phyloP scores from a whole-genome alignment of 1,140 invertebrate species.

The Zaprionus tsacasi region DNA sequence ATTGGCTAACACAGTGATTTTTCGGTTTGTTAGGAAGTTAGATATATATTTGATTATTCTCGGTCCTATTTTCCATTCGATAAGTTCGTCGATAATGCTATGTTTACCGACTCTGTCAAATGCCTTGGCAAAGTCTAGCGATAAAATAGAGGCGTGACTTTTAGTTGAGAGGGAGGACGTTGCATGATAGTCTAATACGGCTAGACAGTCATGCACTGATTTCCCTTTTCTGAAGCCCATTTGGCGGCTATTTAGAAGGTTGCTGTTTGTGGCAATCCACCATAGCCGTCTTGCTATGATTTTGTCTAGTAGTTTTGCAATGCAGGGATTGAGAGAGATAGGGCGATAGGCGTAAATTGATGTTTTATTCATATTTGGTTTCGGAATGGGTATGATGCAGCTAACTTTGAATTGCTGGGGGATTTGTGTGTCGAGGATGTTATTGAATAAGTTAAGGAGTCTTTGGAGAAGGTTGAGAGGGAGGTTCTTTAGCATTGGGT shows the following conservation, averaged over 20 bases:
- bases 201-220: neutral
- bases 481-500: too few relatives aligned
- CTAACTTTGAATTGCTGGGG: neutral
- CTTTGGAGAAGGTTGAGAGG: too few relatives aligned
- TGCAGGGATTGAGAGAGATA: neutral
- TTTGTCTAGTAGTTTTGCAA: neutral
- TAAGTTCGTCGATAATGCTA: neutral
- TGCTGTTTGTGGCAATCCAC: neutral
- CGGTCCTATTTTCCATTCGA: neutral
- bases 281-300: neutral
- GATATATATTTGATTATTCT: slow-evolving; percentile 1
- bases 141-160: neutral
- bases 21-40: slow-evolving; percentile 1
- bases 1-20: neutral
- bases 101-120: neutral
- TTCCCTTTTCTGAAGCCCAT: neutral
- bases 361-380: slow-evolving; percentile 2
- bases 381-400: neutral
- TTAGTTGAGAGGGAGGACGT: neutral
- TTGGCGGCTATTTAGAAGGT: slow-evolving; percentile 1
- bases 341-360: neutral
- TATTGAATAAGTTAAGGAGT: too few relatives aligned
- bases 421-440: neutral
- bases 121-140: slow-evolving; percentile 1
- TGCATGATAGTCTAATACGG: neutral